Base-by-base conservation (phyloP, 2,888 invertebrate species). In the Dichetophora obliterata region DNA sequence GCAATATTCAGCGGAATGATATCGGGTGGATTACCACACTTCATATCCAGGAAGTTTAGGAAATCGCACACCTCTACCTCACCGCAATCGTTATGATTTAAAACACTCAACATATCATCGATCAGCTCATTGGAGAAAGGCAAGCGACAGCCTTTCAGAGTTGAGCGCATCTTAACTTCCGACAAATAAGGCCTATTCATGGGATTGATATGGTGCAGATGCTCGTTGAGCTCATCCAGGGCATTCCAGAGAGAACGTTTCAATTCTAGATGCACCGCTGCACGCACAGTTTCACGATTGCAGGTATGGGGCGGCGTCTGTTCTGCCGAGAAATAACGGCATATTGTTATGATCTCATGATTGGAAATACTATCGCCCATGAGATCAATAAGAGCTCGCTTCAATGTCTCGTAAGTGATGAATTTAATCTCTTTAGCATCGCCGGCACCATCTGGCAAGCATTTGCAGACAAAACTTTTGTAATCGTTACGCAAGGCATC, bases 291-390 rank as follows among this genome's bases (percentile, higher is more conserved):
- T 85, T 85, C 90, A 37, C 86, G 89, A 84, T 87, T 88, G 85
- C 86, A 90, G 19, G 82, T 83, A 80, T 86, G 84, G 24, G 89
- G 88, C 75, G 90, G 90, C 48, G 89, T 88, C 81, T 91, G 90
- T 81, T 92, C 92, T 0, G 93, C 93, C 0, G 93, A 92, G 88
- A 94, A 96, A 81, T 92, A 91, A 80, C 96, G 91, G 16, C 94
- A 92, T 11, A 96, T 89, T 0, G 95, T 94, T 4, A 95, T 90
- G 86, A 95, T 94, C 89, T 96, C 96, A 80, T 96, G 96, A 84
- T 95, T 95, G 0, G 93, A 93, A 87, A 95, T 93, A 81, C 92
- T 91, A 70, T 92, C 91, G 11, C 92, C 92, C 90, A 95, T 91
- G 71, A 94, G 90, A 82, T 92, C 91, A 82, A 92, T 91, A 59